Evolutionary conservation across 1,140 invertebrate species (phyloP).

Genomic region (Mizuhopecten yessoensis): DNA sequence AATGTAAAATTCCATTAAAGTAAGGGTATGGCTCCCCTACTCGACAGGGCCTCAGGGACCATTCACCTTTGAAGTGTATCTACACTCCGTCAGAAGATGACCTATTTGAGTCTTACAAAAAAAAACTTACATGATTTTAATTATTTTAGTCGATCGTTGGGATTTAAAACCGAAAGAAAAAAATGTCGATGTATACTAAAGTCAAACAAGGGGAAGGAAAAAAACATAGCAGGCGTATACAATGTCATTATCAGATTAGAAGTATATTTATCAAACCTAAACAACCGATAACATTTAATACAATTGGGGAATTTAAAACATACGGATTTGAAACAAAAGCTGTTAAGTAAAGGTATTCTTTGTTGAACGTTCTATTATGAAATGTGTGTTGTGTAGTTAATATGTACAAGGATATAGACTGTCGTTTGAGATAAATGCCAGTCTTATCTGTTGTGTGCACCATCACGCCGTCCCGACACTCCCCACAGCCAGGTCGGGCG

Average conservation of each 20-base stretch:
- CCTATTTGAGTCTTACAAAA: constrained; percentile 25
- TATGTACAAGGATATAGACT: not conserved
- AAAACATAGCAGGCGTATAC: not conserved
- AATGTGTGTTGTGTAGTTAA: constrained; percentile 12
- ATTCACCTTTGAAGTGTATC: not conserved
- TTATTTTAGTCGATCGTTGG: constrained; percentile 18
- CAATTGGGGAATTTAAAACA: constrained; percentile 22
- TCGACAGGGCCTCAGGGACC: not conserved
- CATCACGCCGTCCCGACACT: not conserved
- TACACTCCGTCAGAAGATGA: constrained; percentile 18
- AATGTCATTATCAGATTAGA: not conserved
- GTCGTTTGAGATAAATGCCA: not conserved
- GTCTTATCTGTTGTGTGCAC: not conserved
- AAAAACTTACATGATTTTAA: constrained; percentile 1
- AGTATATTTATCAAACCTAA: constrained; percentile 28
- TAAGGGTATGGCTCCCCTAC: not conserved
- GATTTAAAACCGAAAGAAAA: constrained; percentile 6
- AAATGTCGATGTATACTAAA: not conserved
- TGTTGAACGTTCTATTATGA: not conserved
- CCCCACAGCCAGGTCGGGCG: not conserved
- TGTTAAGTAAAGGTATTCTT: not conserved
- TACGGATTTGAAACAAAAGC: constrained; percentile 28
- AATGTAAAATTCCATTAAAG: constrained; percentile 29
- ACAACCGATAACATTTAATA: not conserved
- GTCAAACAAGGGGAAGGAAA: not conserved